Evolutionary conservation across 2,797 vertebrate species (phyloP), one percentile per base, ranked within the genome.

Genomic region (Cyclopterus lumpus): DNA sequence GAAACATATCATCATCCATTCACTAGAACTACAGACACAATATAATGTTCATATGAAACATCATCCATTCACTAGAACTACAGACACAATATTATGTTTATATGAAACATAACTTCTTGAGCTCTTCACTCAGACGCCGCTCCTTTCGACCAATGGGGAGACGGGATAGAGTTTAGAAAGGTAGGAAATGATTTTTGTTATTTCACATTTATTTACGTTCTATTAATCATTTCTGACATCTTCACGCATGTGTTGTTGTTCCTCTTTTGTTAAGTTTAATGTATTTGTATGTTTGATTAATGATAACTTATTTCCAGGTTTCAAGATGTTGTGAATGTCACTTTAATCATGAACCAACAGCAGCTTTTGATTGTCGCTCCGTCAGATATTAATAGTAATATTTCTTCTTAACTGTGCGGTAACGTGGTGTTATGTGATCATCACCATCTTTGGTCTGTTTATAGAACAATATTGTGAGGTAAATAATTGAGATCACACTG

Each of bases 71-170:
- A n/a, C n/a, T n/a, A n/a, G n/a, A n/a, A n/a, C n/a, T n/a, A n/a
- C n/a, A n/a, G n/a, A n/a, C n/a, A n/a, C n/a, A n/a, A n/a, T n/a
- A n/a, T n/a, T n/a, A n/a, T n/a, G n/a, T n/a, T n/a, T n/a, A n/a
- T n/a, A n/a, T n/a, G n/a, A n/a, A n/a, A n/a, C n/a, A n/a, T n/a
- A n/a, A n/a, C n/a, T n/a, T n/a, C n/a, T n/a, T n/a, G n/a, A n/a
- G n/a, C n/a, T n/a, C n/a, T 79, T 74, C 66, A 9, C 83, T 20
- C 87, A 93, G 93, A 91, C 66, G 90, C 85, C 67, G 84, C 84
- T 67, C 80, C 65, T 5, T 83, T 80, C 1, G 48, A 87, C 26
- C 79, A 68, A 26, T 92, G 91, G 89, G 80, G 86, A 44, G 89
- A 93, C 0, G 86, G 76, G 5, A 44, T 78, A 9, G 24, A 42